Percentiles rank a stretch among this genome's conserved stretches.
Evolutionary conservation across 2,888 invertebrate genomes (phyloP).

Genomic region (Cinara cedri): DNA sequence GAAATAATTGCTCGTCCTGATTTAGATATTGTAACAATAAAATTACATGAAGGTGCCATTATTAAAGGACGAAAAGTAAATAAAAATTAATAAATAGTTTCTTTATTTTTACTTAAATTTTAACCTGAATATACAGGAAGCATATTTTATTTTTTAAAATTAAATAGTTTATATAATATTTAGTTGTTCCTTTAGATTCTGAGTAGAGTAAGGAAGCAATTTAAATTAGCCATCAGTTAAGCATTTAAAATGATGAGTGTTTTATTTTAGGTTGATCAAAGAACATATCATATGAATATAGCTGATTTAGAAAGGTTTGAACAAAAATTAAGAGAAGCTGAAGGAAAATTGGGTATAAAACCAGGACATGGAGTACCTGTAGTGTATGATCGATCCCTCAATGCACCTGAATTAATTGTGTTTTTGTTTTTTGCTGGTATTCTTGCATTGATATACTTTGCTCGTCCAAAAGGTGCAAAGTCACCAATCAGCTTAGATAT

Average conservation of each 20-base stretch:
- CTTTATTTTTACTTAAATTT: constrained; percentile 24
- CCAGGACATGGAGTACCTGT: constrained; percentile 80
- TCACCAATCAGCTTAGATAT: constrained; percentile 77
- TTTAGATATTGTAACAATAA: constrained; percentile 82
- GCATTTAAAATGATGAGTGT: neutral
- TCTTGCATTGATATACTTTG: constrained; percentile 72
- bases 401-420: constrained; percentile 74
- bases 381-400: constrained; percentile 80
- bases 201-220: no score
- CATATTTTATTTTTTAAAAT: constrained; percentile 17
- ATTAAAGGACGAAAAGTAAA: constrained; percentile 78
- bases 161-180: no score
- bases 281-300: constrained; percentile 82
- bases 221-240: no score
- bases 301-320: constrained; percentile 86
- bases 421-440: constrained; percentile 73
- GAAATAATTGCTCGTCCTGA: constrained; percentile 85
- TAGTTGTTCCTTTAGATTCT: no score
- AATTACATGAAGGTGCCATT: constrained; percentile 83
- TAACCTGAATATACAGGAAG: neutral
- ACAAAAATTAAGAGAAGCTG: constrained; percentile 84
- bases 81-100: neutral
- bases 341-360: constrained; percentile 78
- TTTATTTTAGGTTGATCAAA: constrained; percentile 67
- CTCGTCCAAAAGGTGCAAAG: constrained; percentile 72